Base-by-base conservation (phyloP, 2,797 vertebrate genomes). In the Sternarchorhynchus goeldii region DNA sequence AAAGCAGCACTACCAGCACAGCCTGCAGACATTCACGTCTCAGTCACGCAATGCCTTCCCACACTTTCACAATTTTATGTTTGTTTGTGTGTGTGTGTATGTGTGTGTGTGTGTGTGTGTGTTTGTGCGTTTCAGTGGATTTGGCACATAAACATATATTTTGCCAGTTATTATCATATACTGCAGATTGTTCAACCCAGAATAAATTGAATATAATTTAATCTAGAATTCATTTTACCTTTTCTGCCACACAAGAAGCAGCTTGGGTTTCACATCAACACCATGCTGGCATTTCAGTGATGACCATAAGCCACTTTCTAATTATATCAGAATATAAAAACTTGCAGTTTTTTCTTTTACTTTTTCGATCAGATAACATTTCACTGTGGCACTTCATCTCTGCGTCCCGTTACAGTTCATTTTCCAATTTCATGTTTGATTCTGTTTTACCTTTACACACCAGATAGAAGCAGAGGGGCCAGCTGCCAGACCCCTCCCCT, bases 391-490 rank as follows among this genome's bases (percentile, higher is more conserved):
- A 82, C 87, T 87, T 91, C 91, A 92, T 92, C 88, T 89, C 80
- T 72, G 88, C 86, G 90, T 90, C 89, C 91, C 87, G 91, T 92
- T 92, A 92, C 92, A 91, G 91, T 93, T 92, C 92, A 90, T 92
- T 91, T 92, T 89, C 89, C 91, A 91, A 90, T 91, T 92, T 89
- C 86, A 89, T 87, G 88, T 92, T 88, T 90, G 91, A 92, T 92
- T 93, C 91, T 91, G 90, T 90, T 91, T 92, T 91, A 90, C 90
- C 90, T 90, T 91, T 92, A 73, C 79, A 90, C 87, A 79, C 89
- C 88, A 92, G 90, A 92, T 90, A 90, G 89, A 91, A 89, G 85
- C 83, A 88, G 81, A 75, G 88, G 87, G 88, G 89, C 90, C 92
- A 91, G 91, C 90, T 93, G 92, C 89, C 89, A 88, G 88, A 84